phyloP scores from a whole-genome alignment of 2,888 invertebrate genomes.

The Spodoptera littoralis region DNA sequence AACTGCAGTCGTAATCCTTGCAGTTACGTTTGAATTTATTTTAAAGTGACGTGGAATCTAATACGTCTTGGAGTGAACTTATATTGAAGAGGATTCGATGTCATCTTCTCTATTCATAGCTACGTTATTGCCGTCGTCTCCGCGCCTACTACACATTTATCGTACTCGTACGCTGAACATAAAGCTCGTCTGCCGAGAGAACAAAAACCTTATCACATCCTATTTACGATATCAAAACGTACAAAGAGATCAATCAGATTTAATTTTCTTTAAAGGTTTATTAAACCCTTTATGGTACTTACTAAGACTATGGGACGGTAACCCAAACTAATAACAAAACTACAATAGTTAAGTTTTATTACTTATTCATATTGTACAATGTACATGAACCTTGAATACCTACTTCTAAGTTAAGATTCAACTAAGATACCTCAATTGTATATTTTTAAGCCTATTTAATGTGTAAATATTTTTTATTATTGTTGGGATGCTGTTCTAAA shows the following conservation, averaged over 20 bases:
- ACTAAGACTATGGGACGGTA: constrained; percentile 9
- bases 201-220: constrained; percentile 62
- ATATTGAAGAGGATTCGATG: constrained; percentile 34
- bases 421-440: no score
- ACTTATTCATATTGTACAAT: constrained; percentile 25
- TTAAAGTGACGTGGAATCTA: constrained; percentile 26
- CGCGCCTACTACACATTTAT: constrained; percentile 55
- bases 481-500: constrained; percentile 25
- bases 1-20: background rate
- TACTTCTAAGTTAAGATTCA: no score
- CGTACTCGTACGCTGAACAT: constrained; percentile 64
- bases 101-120: constrained; percentile 64
- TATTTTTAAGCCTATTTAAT: no score
- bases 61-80: constrained; percentile 21
- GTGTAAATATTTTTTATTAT: background rate
- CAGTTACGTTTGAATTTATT: constrained; percentile 8
- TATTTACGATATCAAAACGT: constrained; percentile 55
- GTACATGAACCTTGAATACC: constrained; percentile 40
- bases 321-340: constrained; percentile 4
- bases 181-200: constrained; percentile 61
- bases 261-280: constrained; percentile 15
- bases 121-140: constrained; percentile 60
- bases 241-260: constrained; percentile 24
- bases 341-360: constrained; percentile 14
- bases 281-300: constrained; percentile 5